phyloP scores from a whole-genome alignment of 2,797 vertebrate species.

The Acanthis flammea region DNA sequence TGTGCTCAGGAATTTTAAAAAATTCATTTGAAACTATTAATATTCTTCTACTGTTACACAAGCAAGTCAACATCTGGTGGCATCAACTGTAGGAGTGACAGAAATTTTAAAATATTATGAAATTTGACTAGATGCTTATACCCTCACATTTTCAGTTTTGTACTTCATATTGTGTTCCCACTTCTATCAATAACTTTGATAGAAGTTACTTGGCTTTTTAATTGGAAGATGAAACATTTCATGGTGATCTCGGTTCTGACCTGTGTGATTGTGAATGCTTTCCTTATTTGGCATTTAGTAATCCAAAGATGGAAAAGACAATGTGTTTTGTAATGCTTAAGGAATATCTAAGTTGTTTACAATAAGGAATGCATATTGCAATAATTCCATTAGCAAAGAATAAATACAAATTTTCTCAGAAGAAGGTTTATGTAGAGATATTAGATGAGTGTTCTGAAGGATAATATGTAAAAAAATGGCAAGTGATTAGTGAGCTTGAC shows the following conservation, averaged over 20 bases:
- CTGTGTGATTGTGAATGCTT: neutral
- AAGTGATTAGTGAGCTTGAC: neutral
- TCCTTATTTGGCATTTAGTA: neutral
- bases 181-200: neutral
- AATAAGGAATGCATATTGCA: neutral
- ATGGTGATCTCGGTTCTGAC: neutral
- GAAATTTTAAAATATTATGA: neutral
- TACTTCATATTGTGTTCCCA: neutral
- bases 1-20: neutral
- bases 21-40: neutral
- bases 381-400: neutral
- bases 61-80: neutral
- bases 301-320: neutral
- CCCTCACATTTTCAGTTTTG: neutral
- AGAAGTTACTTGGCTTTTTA: neutral
- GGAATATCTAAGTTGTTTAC: neutral
- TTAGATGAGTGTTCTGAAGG: neutral
- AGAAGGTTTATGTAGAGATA: neutral
- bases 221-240: neutral
- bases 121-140: neutral
- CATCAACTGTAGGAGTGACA: neutral
- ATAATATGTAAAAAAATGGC: neutral
- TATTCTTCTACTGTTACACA: neutral
- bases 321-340: neutral
- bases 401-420: neutral